phyloP scores from a whole-genome alignment of 1,140 invertebrate genomes.

The Formica selysi region DNA sequence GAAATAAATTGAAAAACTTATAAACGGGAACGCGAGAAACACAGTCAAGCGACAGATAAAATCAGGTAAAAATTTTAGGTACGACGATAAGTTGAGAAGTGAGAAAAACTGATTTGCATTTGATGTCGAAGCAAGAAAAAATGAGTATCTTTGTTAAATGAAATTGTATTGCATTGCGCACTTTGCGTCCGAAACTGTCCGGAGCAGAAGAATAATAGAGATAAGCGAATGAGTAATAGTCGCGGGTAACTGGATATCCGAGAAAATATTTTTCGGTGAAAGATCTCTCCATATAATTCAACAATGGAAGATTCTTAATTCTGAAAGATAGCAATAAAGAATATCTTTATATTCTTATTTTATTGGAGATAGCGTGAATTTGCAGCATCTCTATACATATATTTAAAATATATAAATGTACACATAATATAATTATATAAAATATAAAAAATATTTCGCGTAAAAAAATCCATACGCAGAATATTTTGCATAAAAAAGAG shows the following conservation, averaged over 20 bases:
- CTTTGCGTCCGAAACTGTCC: conserved; percentile 30
- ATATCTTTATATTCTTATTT: not conserved
- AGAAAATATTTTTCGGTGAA: conserved; percentile 30
- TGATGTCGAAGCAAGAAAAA: conserved; percentile 4
- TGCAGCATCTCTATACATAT: too few species aligned
- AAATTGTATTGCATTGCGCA: conserved; percentile 45
- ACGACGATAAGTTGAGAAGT: not conserved
- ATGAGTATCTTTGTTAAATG: conserved; percentile 43
- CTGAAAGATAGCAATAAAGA: not conserved
- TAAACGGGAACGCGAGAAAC: not conserved
- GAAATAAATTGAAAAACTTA: conserved; percentile 25
- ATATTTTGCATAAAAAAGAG: too few species aligned
- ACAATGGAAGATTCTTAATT: not conserved
- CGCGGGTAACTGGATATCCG: conserved; percentile 12
- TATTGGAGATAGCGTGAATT: not conserved
- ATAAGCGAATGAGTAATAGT: conserved; percentile 50
- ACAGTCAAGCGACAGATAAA: not conserved
- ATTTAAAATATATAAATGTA: too few species aligned
- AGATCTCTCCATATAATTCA: not conserved
- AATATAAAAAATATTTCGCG: too few species aligned
- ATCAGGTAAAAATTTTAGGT: not conserved
- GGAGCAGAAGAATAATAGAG: conserved; percentile 45
- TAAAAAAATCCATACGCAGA: too few species aligned
- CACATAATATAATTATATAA: too few species aligned
- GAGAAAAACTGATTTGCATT: conserved; percentile 11